These are phyloP conservation scores for Junonia oenone DNA, from an alignment of 2,888 invertebrate species.

Conservation along the genomic window DNA sequence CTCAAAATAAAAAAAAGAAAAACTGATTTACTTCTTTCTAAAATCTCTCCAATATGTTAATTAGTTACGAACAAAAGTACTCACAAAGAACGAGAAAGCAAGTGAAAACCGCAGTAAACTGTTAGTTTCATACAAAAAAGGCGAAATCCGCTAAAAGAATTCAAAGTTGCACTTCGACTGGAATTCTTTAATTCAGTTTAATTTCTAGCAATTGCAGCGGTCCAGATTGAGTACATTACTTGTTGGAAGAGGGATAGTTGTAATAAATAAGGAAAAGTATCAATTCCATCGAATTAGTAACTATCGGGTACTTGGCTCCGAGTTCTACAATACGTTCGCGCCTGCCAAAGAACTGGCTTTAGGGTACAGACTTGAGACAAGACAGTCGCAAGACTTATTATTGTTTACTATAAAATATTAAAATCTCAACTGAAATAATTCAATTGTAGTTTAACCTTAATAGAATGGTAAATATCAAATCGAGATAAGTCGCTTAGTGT, in stretches of 20 bases:
- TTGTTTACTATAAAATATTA: no score
- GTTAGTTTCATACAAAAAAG: neutral
- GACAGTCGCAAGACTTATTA: neutral
- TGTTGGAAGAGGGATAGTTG: conserved; percentile 23
- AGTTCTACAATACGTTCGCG: conserved; percentile 27
- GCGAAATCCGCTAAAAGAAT: neutral
- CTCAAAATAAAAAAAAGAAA: no score
- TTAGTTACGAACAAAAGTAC: neutral
- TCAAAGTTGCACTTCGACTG: neutral
- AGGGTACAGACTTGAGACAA: neutral
- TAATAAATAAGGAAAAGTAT: conserved; percentile 31
- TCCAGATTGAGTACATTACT: conserved; percentile 17
- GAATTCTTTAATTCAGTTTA: conserved; percentile 19
- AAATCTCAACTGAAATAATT: no score
- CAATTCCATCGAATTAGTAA: conserved; percentile 30
- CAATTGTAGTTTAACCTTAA: no score
- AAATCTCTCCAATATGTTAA: neutral
- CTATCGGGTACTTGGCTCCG: conserved; percentile 25
- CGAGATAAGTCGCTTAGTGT: no score
- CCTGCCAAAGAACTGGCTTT: conserved; percentile 24
- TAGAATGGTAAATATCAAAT: no score
- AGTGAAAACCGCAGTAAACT: neutral
- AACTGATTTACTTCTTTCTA: neutral
- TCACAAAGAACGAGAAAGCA: neutral
- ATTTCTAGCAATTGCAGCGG: conserved; percentile 18